phyloP scores from a whole-genome alignment of 2,888 invertebrate genomes.

The Platycnemis pennipes region DNA sequence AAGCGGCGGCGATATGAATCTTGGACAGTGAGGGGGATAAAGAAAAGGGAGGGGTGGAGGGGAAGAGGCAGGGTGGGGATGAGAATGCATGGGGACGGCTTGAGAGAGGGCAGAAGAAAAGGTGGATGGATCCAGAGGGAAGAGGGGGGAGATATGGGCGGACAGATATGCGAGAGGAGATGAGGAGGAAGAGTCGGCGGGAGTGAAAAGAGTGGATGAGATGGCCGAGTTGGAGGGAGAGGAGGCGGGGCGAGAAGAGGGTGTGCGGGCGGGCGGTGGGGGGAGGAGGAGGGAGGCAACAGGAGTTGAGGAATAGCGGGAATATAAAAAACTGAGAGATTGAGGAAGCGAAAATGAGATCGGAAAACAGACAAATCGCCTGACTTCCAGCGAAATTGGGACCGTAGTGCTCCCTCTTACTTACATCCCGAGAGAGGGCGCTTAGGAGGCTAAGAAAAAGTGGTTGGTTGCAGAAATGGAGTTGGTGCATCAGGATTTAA shows the following conservation, averaged over 20 bases:
- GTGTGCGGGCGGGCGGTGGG: background rate
- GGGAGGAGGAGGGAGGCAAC: background rate
- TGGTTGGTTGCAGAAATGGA: background rate
- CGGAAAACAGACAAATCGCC: conserved; percentile 28
- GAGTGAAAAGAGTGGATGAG: conserved; percentile 9
- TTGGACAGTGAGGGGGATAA: conserved; percentile 54
- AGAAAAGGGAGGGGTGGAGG: background rate
- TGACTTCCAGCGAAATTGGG: background rate
- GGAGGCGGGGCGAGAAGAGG: background rate
- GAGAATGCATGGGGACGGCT: background rate
- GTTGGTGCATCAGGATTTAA: background rate
- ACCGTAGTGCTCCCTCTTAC: background rate
- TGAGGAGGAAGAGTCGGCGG: background rate
- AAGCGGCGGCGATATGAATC: conserved; percentile 65
- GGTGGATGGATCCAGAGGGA: background rate
- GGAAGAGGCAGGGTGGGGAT: background rate
- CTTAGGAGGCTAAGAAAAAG: background rate
- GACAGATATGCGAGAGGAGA: background rate
- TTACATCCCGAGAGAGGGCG: background rate
- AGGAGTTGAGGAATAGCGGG: conserved; percentile 24
- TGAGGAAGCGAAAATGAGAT: conserved; percentile 1
- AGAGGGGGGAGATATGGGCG: background rate
- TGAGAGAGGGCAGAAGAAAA: background rate
- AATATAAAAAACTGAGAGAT: background rate
- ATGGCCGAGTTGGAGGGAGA: background rate